Conservation (phyloP, 2,113 vertebrate genomes). For the Gambusia affinis region DNA sequence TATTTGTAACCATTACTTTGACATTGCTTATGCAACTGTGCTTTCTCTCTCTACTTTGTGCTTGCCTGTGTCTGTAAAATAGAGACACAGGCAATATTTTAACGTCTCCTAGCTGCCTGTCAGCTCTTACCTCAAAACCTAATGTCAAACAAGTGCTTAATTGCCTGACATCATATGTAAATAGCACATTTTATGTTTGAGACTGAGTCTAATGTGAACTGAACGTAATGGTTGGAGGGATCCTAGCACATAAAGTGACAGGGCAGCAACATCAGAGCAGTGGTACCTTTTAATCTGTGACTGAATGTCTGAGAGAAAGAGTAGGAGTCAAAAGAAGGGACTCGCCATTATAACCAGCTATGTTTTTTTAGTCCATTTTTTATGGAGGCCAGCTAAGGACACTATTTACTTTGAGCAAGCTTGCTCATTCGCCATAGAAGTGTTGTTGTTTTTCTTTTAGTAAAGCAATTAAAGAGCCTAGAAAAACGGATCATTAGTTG, state of each 20-base stretch:
- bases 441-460: neutral
- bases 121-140: slow-evolving; percentile 28
- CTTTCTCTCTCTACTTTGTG: slow-evolving; percentile 3
- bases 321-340: slow-evolving; percentile 12
- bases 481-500: slow-evolving; percentile 27
- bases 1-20: neutral
- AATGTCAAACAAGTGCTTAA: slow-evolving; percentile 53
- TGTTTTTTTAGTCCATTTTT: slow-evolving; percentile 41
- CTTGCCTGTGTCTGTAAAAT: neutral
- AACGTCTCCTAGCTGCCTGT: slow-evolving; percentile 16
- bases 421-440: slow-evolving; percentile 7
- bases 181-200: slow-evolving; percentile 42
- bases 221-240: slow-evolving; percentile 39
- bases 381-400: slow-evolving; percentile 23
- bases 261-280: slow-evolving; percentile 37
- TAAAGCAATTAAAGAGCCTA: slow-evolving; percentile 24
- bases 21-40: neutral
- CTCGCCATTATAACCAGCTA: slow-evolving; percentile 43
- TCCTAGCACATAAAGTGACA: slow-evolving; percentile 34
- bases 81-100: slow-evolving; percentile 12
- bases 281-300: slow-evolving; percentile 17
- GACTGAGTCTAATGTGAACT: slow-evolving; percentile 48
- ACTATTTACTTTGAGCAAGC: slow-evolving; percentile 38
- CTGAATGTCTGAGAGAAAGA: slow-evolving; percentile 9
- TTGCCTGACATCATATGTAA: slow-evolving; percentile 54